These are phyloP conservation scores for Drosophila orena DNA, from an alignment of 1,140 invertebrate genomes.

Conservation along the genomic window DNA sequence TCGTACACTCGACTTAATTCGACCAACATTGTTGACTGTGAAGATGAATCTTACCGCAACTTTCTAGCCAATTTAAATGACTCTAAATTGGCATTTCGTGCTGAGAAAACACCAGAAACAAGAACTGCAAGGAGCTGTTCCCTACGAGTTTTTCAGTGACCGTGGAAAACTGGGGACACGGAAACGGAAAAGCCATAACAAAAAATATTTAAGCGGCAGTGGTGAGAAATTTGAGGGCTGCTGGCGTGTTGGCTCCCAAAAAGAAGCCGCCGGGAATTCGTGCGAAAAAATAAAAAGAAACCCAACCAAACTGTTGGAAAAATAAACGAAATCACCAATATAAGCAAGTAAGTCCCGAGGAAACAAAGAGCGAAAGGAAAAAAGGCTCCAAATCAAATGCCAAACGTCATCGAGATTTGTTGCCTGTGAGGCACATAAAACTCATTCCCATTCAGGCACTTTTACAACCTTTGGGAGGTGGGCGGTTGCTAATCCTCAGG, in stretches of 20 bases:
- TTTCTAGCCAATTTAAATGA: constrained; percentile 45
- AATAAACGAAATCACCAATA: constrained; percentile 50
- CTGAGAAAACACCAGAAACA: constrained; percentile 24
- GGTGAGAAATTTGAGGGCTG: constrained; percentile 38
- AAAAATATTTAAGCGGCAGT: constrained; percentile 48
- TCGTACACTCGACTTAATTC: constrained; percentile 38
- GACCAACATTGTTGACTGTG: constrained; percentile 25
- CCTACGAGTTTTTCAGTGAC: neutral
- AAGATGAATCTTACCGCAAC: constrained; percentile 20
- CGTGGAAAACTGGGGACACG: constrained; percentile 15
- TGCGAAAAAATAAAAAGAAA: constrained; percentile 31
- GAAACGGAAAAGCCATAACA: constrained; percentile 24
- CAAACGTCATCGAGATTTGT: constrained; percentile 52
- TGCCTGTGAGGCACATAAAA: constrained; percentile 44
- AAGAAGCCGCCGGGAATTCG: constrained; percentile 43
- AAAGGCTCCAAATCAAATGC: constrained; percentile 45
- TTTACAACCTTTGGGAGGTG: constrained; percentile 35
- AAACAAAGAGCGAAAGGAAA: constrained; percentile 36
- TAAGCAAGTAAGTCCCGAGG: constrained; percentile 32
- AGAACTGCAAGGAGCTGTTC: constrained; percentile 11
- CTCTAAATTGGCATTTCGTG: constrained; percentile 39
- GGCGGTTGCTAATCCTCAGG: constrained; percentile 31
- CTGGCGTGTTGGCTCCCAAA: constrained; percentile 27
- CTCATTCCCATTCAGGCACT: constrained; percentile 32
- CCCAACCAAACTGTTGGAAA: constrained; percentile 24